phyloP scores from a whole-genome alignment of 2,797 vertebrate species.

The Cirrhinus molitorella region DNA sequence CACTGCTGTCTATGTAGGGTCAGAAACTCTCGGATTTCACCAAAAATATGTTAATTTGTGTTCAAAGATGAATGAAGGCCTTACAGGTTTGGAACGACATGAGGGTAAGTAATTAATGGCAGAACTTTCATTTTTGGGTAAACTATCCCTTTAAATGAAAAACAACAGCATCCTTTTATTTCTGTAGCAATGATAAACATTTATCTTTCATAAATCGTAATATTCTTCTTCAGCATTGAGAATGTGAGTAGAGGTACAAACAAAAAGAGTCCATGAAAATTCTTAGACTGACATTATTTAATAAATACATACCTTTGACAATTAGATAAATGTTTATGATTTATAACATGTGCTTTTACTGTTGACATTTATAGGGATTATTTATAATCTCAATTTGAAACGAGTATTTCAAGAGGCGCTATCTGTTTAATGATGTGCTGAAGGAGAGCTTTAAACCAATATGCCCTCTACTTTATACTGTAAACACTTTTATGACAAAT shows the following conservation, averaged over 20 bases:
- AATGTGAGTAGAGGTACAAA: neutral
- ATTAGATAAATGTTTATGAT: neutral
- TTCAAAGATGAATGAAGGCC: too few relatives aligned
- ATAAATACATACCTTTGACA: neutral
- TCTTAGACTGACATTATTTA: neutral
- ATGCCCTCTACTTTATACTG: neutral
- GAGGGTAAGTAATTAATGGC: too few relatives aligned
- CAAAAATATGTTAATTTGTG: too few relatives aligned
- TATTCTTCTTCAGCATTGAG: neutral
- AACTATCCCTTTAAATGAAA: neutral
- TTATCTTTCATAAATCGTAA: neutral
- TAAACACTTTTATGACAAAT: slow-evolving; percentile 16
- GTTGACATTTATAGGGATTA: neutral
- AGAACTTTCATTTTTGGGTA: too few relatives aligned
- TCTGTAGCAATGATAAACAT: neutral
- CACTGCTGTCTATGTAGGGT: too few relatives aligned
- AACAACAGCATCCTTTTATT: neutral
- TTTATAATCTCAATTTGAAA: slow-evolving; percentile 3
- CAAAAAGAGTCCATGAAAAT: neutral
- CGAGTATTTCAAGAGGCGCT: neutral
- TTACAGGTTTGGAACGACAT: too few relatives aligned
- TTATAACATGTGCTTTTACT: neutral
- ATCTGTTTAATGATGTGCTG: neutral
- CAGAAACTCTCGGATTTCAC: too few relatives aligned
- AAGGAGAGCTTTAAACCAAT: neutral